These are phyloP conservation scores for Leptarthrus brevirostris DNA, from an alignment of 2,888 invertebrate species.

Conservation along the genomic window DNA sequence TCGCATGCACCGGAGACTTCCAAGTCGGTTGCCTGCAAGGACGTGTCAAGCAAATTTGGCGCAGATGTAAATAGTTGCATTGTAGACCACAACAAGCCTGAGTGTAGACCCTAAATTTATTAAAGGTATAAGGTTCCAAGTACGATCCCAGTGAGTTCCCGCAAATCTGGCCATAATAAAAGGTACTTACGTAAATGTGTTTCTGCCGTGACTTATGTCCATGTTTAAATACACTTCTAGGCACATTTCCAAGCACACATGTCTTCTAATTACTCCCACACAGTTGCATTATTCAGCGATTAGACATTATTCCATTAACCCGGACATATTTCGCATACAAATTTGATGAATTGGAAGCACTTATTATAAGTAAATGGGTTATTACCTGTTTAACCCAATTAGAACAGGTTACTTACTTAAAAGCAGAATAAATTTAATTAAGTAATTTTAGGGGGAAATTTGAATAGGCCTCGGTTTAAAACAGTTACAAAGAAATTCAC, in stretches of 20 bases:
- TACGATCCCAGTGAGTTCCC: neutral
- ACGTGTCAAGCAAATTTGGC: slow-evolving; percentile 46
- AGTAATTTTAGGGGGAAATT: no score
- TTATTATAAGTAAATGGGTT: slow-evolving; percentile 38
- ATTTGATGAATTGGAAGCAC: slow-evolving; percentile 50
- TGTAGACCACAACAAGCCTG: slow-evolving; percentile 33
- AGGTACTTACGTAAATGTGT: neutral
- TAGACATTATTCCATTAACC: slow-evolving; percentile 49
- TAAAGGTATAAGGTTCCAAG: slow-evolving; percentile 21
- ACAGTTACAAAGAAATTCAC: no score
- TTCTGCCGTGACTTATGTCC: neutral
- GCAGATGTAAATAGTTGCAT: slow-evolving; percentile 45
- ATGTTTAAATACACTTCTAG: neutral
- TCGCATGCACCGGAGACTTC: slow-evolving; percentile 14
- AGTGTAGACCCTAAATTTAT: slow-evolving; percentile 17
- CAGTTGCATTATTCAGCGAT: slow-evolving; percentile 46
- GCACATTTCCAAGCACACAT: neutral
- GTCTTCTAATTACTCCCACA: slow-evolving; percentile 8
- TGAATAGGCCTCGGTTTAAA: no score
- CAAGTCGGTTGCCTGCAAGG: slow-evolving; percentile 16
- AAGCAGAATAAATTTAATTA: no score
- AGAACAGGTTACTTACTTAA: no score
- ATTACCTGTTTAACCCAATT: no score
- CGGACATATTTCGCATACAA: slow-evolving; percentile 49
- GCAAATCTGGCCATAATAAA: neutral